Evolutionary conservation across 2,888 invertebrate genomes (phyloP).

Genomic region (Acrocera orbiculus): DNA sequence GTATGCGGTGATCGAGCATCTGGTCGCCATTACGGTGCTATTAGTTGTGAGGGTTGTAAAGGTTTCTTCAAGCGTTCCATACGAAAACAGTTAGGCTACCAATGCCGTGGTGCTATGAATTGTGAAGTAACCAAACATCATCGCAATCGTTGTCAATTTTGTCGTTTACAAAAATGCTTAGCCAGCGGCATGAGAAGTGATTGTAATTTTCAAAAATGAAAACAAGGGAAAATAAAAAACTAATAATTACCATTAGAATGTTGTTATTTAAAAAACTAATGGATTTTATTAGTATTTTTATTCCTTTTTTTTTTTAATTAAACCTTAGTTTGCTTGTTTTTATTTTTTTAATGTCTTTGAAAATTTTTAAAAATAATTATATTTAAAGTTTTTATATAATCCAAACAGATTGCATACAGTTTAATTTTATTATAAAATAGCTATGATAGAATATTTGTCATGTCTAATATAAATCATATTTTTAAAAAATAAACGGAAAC

Average conservation of each 20-base stretch:
- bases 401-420: no score
- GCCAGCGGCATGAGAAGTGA: constrained; percentile 98
- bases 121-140: constrained; percentile 98
- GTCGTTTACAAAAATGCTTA: constrained; percentile 91
- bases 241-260: no score
- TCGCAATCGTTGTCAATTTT: constrained; percentile 95
- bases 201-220: constrained; percentile 44
- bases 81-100: constrained; percentile 90
- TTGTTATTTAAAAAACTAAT: not conserved
- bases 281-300: no score
- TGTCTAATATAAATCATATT: no score
- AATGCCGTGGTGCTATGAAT: constrained; percentile 87
- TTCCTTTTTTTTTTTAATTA: not conserved
- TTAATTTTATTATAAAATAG: no score
- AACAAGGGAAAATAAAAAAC: no score
- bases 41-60: constrained; percentile 88
- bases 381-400: no score
- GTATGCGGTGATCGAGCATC: constrained; percentile 94
- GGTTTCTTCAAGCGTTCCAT: constrained; percentile 97
- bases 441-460: no score
- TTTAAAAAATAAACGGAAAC: no score
- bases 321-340: constrained; percentile 14
- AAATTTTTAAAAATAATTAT: no score
- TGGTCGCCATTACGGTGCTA: constrained; percentile 84
- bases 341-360: constrained; percentile 1